Percentiles rank a stretch among this genome's conserved stretches.
Conservation (phyloP, 2,888 invertebrate species). For the Antitype chi region DNA sequence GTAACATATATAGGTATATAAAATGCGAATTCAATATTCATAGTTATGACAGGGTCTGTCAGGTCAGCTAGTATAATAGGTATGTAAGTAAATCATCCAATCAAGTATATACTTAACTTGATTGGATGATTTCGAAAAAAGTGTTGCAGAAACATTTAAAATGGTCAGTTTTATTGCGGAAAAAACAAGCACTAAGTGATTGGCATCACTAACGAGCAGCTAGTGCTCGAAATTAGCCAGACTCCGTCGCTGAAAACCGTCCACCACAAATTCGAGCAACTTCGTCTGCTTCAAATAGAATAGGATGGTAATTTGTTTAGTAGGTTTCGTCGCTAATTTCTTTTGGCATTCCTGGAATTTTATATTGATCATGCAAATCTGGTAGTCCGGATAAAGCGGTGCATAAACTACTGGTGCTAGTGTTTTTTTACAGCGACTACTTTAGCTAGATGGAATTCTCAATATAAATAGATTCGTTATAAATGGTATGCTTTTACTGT, state of each 20-base stretch:
- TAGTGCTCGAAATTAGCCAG: slow-evolving; percentile 5
- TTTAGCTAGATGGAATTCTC: background rate
- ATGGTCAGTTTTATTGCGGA: background rate
- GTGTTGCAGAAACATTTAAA: background rate
- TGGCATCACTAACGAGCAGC: slow-evolving; percentile 5
- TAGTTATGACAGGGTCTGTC: too few species aligned
- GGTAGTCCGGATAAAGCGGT: background rate
- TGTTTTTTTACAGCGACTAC: slow-evolving; percentile 9
- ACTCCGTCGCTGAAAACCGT: background rate
- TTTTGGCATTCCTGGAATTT: slow-evolving; percentile 9
- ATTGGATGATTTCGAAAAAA: background rate
- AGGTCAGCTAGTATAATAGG: too few species aligned
- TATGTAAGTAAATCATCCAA: too few species aligned
- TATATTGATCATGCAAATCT: slow-evolving; percentile 5
- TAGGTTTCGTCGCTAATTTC: slow-evolving; percentile 11
- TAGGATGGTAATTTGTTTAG: slow-evolving; percentile 1
- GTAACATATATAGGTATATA: too few species aligned
- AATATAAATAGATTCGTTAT: background rate
- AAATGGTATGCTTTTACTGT: background rate
- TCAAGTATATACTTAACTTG: too few species aligned
- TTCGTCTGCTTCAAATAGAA: slow-evolving; percentile 9
- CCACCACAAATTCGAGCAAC: slow-evolving; percentile 23
- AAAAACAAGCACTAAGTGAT: slow-evolving; percentile 2
- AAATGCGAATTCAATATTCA: too few species aligned
- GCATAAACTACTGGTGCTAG: background rate